Evolutionary conservation across 2,888 invertebrate genomes (phyloP), one percentile per base, ranked within the genome.

Genomic region (Erebia epiphron): DNA sequence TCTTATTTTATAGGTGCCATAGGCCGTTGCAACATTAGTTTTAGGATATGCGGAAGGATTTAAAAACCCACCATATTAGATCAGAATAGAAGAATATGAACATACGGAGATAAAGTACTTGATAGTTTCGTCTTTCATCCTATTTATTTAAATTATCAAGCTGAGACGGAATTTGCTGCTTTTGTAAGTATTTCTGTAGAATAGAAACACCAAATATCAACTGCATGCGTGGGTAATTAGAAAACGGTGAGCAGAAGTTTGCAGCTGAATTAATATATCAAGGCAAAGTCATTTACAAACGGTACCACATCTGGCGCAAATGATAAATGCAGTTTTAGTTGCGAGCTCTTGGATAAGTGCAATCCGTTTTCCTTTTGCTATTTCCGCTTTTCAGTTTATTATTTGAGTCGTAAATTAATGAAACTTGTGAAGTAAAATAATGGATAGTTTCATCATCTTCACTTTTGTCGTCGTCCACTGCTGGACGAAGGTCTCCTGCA

Each of bases 251-350:
- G 10, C 18, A 18, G 13, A 43, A 64, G 35, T 52, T 64, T 35
- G 50, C 26, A 64, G 50, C n/a, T 64, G 46, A 35, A 54, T 52
- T 64, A 26, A 63, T 64, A 35, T 64, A 64, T 64, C 54, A 41
- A 52, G 54, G 64, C 52, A 16, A 41, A 64, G 64, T 64, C 43
- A 66, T 66, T 66, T 57, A 66, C 14, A 56, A 66, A n/a, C 65
- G 54, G 46, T 66, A 18, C 46, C 56, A 57, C 66, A 56, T 66
- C 66, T 66, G 56, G 56, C 21, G 66, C 66, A 46, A 66, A 66
- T 66, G 56, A 66, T 57, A 66, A 66, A 66, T 66, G 66, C 66
- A 56, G 52, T 66, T 56, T 54, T 66, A 66, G 66, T 57, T 64
- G 64, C 64, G 41, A 35, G 64, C 64, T 64, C 64, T 64, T 54